These are phyloP conservation scores for Phenganax subtilis DNA, from an alignment of 92 coral and sea anemone species.

Conservation along the genomic window DNA sequence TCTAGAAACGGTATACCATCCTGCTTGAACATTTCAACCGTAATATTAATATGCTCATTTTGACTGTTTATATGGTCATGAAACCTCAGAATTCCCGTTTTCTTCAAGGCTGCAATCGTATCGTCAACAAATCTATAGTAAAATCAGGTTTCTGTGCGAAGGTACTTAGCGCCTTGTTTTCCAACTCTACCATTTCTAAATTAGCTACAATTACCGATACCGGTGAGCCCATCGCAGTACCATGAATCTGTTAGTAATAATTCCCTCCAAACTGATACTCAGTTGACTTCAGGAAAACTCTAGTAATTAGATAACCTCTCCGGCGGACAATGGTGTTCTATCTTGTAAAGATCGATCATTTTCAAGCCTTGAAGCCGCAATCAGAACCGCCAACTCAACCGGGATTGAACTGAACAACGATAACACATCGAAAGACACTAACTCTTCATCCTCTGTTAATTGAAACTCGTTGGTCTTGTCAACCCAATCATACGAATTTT, in stretches of 20 bases:
- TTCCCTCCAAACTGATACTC: slow-evolving; percentile 25
- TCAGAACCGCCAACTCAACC: too few relatives aligned
- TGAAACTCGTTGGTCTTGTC: slow-evolving; percentile 4
- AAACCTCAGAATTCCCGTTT: slow-evolving; percentile 13
- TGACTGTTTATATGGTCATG: slow-evolving; percentile 34
- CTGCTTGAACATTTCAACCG: slow-evolving; percentile 3
- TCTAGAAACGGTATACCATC: slow-evolving; percentile 33
- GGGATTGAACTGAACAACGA: slow-evolving; percentile 20
- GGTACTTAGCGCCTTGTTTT: slow-evolving; percentile 3
- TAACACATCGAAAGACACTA: slow-evolving; percentile 25
- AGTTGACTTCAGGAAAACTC: slow-evolving; percentile 33
- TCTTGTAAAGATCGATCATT: background rate
- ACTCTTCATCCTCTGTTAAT: slow-evolving; percentile 23
- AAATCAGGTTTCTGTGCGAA: slow-evolving; percentile 12
- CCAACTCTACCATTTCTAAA: slow-evolving; percentile 19
- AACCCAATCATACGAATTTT: slow-evolving; percentile 35
- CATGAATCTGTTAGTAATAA: slow-evolving; percentile 26
- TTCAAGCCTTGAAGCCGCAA: background rate
- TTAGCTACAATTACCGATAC: slow-evolving; percentile 34
- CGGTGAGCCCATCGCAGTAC: slow-evolving; percentile 39
- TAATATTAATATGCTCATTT: slow-evolving; percentile 7
- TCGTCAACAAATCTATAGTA: slow-evolving; percentile 32
- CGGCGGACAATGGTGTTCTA: slow-evolving; percentile 9
- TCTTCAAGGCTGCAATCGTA: slow-evolving; percentile 8
- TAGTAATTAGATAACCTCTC: slow-evolving; percentile 6